Evolutionary conservation across 2,797 vertebrate species (phyloP), one percentile per base, ranked within the genome.

Genomic region (Acanthopagrus latus): DNA sequence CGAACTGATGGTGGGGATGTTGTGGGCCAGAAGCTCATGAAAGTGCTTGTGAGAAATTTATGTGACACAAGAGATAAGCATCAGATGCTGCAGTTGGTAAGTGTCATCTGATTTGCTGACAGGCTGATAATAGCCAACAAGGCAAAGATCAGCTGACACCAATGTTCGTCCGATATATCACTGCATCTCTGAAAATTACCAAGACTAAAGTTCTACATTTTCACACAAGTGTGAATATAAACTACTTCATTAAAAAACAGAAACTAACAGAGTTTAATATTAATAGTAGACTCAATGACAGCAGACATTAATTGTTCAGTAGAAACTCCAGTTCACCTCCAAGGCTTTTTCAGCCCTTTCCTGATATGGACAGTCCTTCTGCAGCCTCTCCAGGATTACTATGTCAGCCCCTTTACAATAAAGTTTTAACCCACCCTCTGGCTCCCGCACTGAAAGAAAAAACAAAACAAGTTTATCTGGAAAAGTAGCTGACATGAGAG

Each of bases 381-480:
- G 81, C 81, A 98, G 91, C 54, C 97, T 94, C 79, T 96, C 92
- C 66, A 98, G 89, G 86, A 99, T 95, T 79, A 98, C 96, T 0
- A 92, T 94, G 92, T 99, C 98, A 0, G 98, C 98, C 10, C 98
- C 98, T 85, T 99, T 99, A 84, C 95, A 97, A 91, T 97, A 99
- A 18, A 99, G 95, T 74, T 94, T 96, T 89, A 99, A 93, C 20
- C 69, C 89, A 54, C 97, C 97, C 69, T 96, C 96, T 0, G 97
- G 97, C 64, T 96, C 96, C 54, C 94, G 93, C 77, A 99, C 98
- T 99, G 91, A 16, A 60, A 79, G 43, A 65, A 78, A 80, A 84
- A 47, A 76, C 14, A 68, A 75, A 79, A 50, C 3, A 17, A 68
- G 41, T 74, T 46, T 52, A 79, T 44, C 25, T 60, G 50, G 44